These are phyloP conservation scores for Equus przewalskii DNA, from an alignment of 2,113 vertebrate species.

Conservation along the genomic window DNA sequence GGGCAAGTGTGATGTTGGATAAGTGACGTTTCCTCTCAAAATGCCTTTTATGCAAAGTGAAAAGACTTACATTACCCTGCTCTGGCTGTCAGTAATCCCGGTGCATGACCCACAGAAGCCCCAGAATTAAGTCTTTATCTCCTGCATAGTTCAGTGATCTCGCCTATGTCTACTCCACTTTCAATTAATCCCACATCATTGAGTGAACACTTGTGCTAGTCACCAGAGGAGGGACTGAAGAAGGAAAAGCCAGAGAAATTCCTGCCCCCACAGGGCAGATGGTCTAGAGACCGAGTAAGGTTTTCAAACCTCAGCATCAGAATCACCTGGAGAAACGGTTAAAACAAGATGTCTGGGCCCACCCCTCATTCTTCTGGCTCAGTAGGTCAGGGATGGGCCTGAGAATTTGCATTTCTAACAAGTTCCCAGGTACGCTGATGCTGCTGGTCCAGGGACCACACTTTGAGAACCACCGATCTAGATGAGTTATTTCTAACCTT, in stretches of 20 bases:
- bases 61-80: not conserved
- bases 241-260: not conserved
- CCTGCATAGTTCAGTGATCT: not conserved
- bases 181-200: not conserved
- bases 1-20: not conserved
- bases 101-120: not conserved
- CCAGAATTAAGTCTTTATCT: not conserved
- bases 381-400: not conserved
- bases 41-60: not conserved
- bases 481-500: not conserved
- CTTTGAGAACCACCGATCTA: not conserved
- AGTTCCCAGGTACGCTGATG: not conserved
- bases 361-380: not conserved
- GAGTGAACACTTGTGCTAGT: not conserved
- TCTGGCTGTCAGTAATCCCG: not conserved
- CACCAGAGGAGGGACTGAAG: not conserved
- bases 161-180: not conserved
- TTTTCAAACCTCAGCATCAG: not conserved
- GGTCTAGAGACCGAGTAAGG: not conserved
- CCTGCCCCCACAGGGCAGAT: not conserved
- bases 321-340: not conserved
- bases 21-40: conserved; percentile 24
- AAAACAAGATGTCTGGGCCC: not conserved
- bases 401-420: not conserved
- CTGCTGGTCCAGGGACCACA: not conserved